phyloP scores from a whole-genome alignment of 2,888 invertebrate genomes.

The Spodoptera picta region DNA sequence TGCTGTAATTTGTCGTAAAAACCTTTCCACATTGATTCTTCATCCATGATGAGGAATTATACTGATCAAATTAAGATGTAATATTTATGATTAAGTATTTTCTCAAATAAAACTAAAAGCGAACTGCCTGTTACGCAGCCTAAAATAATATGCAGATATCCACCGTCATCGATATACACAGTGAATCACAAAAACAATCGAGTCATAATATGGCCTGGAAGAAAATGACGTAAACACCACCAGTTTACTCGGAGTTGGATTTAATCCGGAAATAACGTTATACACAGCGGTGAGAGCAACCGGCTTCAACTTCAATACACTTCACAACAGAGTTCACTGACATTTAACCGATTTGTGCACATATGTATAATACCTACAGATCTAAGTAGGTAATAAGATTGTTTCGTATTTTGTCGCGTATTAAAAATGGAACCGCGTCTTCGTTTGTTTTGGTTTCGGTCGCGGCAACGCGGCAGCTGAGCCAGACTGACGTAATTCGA shows the following conservation, averaged over 20 bases:
- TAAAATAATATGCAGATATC: constrained; percentile 69
- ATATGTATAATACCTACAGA: constrained; percentile 27
- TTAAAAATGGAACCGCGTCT: constrained; percentile 52
- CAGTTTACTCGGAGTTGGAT: constrained; percentile 65
- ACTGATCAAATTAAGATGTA: constrained; percentile 5
- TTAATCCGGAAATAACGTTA: constrained; percentile 67
- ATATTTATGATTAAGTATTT: constrained; percentile 1
- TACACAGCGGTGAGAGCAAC: constrained; percentile 53
- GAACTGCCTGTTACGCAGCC: constrained; percentile 34
- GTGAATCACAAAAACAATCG: constrained; percentile 76
- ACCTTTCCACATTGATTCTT: constrained; percentile 94
- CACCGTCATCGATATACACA: constrained; percentile 59
- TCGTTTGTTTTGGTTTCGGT: constrained; percentile 71
- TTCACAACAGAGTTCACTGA: constrained; percentile 68
- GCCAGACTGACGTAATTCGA: constrained; percentile 80
- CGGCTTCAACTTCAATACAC: constrained; percentile 48
- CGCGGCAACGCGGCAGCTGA: constrained; percentile 50
- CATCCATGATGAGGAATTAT: constrained; percentile 83
- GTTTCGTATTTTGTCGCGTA: constrained; percentile 32
- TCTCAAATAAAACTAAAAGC: constrained; percentile 22
- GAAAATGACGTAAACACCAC: constrained; percentile 80
- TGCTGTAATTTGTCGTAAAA: constrained; percentile 91
- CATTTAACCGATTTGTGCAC: constrained; percentile 45
- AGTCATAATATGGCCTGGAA: constrained; percentile 78
- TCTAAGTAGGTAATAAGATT: constrained; percentile 10